These are phyloP conservation scores for Lagopus muta DNA, from an alignment of 2,113 vertebrate genomes.

Conservation along the genomic window DNA sequence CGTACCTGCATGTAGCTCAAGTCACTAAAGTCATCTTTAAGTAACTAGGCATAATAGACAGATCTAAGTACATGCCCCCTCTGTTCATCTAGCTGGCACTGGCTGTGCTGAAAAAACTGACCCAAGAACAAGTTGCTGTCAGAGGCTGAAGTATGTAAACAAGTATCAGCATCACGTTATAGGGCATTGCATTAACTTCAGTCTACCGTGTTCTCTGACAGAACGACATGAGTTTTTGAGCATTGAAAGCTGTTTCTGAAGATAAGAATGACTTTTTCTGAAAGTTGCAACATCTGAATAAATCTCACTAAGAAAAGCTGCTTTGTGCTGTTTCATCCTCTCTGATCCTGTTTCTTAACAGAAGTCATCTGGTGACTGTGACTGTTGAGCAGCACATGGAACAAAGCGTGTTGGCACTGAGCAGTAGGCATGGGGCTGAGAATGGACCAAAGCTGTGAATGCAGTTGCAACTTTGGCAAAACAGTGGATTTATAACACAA, in stretches of 20 bases:
- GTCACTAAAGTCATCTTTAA: neutral
- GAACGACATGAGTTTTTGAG: neutral
- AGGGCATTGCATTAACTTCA: neutral
- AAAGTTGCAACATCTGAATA: neutral
- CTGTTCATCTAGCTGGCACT: neutral
- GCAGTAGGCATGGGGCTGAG: neutral
- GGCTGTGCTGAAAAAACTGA: neutral
- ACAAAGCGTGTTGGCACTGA: neutral
- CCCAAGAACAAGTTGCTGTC: neutral
- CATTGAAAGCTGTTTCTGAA: neutral
- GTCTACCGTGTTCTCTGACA: neutral
- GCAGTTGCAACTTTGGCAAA: neutral
- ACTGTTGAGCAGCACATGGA: neutral
- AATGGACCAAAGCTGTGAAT: neutral
- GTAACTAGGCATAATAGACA: neutral
- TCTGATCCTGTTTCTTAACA: neutral
- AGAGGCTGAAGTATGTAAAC: neutral
- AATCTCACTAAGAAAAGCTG: neutral
- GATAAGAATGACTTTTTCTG: neutral
- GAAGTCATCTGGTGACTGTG: neutral
- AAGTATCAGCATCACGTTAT: neutral
- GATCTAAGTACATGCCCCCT: neutral
- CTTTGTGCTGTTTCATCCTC: neutral
- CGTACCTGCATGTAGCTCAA: neutral
- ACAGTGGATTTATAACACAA: neutral